phyloP scores from a whole-genome alignment of 2,797 vertebrate genomes.

The Phalanger gymnotis region DNA sequence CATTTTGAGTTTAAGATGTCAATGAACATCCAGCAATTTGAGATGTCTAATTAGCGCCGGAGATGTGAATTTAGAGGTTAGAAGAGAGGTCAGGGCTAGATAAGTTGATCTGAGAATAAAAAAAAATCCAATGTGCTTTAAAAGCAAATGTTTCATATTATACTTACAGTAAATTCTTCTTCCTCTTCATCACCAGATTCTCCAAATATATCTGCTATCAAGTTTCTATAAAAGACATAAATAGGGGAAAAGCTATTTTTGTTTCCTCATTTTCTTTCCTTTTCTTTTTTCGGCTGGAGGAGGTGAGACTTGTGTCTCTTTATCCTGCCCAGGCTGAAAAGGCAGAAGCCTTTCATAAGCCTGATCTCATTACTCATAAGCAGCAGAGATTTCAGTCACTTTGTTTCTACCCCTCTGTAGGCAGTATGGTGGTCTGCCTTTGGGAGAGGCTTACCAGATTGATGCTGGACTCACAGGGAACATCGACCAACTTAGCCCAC shows the following conservation, averaged over 20 bases:
- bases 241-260: slow-evolving; percentile 57
- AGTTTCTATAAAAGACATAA: slow-evolving; percentile 88
- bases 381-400: background rate
- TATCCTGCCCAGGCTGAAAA: background rate
- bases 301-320: background rate
- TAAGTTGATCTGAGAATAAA: slow-evolving; percentile 19
- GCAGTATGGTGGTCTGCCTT: background rate
- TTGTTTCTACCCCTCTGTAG: background rate
- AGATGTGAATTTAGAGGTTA: background rate
- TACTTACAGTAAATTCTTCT: slow-evolving; percentile 97
- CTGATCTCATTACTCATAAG: background rate
- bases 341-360: background rate
- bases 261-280: slow-evolving; percentile 16
- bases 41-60: background rate
- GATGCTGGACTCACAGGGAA: background rate
- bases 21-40: background rate
- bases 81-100: background rate
- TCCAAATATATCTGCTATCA: slow-evolving; percentile 99
- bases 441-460: background rate
- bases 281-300: background rate
- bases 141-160: slow-evolving; percentile 26
- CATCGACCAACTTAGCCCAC: background rate
- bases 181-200: slow-evolving; percentile 98
- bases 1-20: background rate
- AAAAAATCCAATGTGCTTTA: background rate